phyloP scores from a whole-genome alignment of 1,140 invertebrate genomes.

The Helicoverpa armigera region DNA sequence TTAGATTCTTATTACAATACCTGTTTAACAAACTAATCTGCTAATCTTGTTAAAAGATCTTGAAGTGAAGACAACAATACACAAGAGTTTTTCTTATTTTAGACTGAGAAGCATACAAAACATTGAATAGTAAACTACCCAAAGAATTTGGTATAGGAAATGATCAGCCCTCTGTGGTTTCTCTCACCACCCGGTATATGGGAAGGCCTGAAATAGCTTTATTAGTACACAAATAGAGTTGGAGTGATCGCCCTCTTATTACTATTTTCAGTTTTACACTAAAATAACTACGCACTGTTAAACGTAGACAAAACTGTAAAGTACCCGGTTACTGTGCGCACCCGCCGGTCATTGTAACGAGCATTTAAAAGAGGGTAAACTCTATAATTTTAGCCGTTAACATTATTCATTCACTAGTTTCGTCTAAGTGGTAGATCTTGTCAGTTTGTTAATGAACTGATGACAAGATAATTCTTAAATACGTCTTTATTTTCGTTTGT shows the following conservation, averaged over 20 bases:
- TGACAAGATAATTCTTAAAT: too few species aligned
- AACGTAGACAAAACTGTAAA: slow-evolving; percentile 45
- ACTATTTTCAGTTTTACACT: slow-evolving; percentile 71
- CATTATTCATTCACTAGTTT: not conserved
- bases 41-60: too few species aligned
- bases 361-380: not conserved
- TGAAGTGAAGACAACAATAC: not conserved
- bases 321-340: slow-evolving; percentile 13
- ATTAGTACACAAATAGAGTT: slow-evolving; percentile 77
- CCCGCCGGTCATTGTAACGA: not conserved
- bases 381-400: not conserved
- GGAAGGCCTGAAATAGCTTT: slow-evolving; percentile 76
- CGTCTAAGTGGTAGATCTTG: not conserved
- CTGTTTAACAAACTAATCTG: too few species aligned
- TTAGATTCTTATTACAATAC: too few species aligned
- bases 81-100: not conserved
- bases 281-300: slow-evolving; percentile 50
- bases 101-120: not conserved
- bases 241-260: slow-evolving; percentile 79
- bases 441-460: not conserved
- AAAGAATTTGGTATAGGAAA: slow-evolving; percentile 29
- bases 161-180: slow-evolving; percentile 35
- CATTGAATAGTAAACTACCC: not conserved
- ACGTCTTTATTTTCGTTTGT: too few species aligned
- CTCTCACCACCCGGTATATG: slow-evolving; percentile 54